Base-by-base conservation (phyloP, 2,113 vertebrate species). In the Montifringilla adamsi region DNA sequence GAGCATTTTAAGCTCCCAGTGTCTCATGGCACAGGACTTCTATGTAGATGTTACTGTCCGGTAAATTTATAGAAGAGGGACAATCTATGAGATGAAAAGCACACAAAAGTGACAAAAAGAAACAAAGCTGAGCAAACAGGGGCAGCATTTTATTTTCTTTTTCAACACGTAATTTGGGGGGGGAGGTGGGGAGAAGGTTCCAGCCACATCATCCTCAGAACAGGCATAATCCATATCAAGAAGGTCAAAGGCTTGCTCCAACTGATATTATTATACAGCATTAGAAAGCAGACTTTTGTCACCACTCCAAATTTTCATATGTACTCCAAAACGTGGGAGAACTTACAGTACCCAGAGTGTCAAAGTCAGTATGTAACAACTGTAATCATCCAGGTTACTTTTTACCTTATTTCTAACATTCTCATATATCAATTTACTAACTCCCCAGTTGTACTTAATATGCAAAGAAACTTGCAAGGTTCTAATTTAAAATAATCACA, bases 401-500 rank as follows among this genome's bases (percentile, higher is more conserved):
- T 96, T 46, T 49, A 68, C 86, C 59, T 84, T 62, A 63, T 44
- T 87, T 84, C 41, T 95, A 81, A 77, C 67, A 87, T 89, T 69
- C 87, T 89, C 58, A 91, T 82, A 19, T 62, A 83, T 50, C 77
- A 68, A 60, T 87, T 91, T 89, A 73, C 37, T 46, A 87, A 82
- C 14, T 73, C 50, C 52, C 67, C 83, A 13, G 2, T 55, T 85
- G 15, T 72, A 96, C 94, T 96, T 96, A 87, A 95, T 30, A 60
- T 21, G 63, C 68, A 95, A 88, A 92, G 47, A 84, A 93, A 50
- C 39, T 80, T 94, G 23, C 4, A 74, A 43, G 17, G 73, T 95
- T 83, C 68, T 79, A 74, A 59, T 74, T 86, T 89, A 97, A 96
- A 86, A 75, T 35, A 78, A 83, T 84, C 21, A 67, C 15, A 62